Evolutionary conservation across 2,888 invertebrate genomes (phyloP), one percentile per base, ranked within the genome.

Genomic region (Leistus spinibarbis): DNA sequence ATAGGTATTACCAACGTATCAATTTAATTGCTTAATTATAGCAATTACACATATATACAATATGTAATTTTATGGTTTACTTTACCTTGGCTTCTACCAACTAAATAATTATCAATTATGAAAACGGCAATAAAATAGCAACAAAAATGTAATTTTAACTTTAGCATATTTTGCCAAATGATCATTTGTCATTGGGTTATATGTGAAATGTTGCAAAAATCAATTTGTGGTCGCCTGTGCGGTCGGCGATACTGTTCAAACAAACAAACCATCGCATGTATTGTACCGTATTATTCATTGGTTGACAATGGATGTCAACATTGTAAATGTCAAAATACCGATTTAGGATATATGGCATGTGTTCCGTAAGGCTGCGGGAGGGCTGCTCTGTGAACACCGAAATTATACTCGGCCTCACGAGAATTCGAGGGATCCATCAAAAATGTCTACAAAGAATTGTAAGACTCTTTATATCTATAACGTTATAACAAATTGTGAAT

Each of bases 281-380:
- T 40, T 40, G 40, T 13, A 22, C 20, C 22, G 60, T 60, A 60
- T 60, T 60, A 60, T 60, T 60, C 60, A 19, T 10, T 2, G 20
- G 4, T 60, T n/a, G 20, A 60, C 60, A 60, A 60, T 60, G 60
- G 60, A 60, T 19, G 19, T 60, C 40, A 40, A 72, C 72, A 72
- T 72, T 54, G 72, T 65, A 65, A 63, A 72, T 72, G 72, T 72
- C 72, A 72, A 72, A 72, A 72, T 65, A 72, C n/a, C 20, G 69
- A 16, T 64, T 13, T 64, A 64, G 24, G 57, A 23, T 23, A 27
- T 27, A 56, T 54, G 57, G 56, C 5, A 53, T 22, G 65, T 66
- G 54, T 66, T 71, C 71, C n/a, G 69, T 22, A 65, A 72, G 64
- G 22, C 57, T 10, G n/a, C 54, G 13, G 40, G 68, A 20, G 53